Evolutionary conservation across 92 coral and sea anemone species (phyloP), one percentile per base, ranked within the genome.

Genomic region (Muricea muricata): DNA sequence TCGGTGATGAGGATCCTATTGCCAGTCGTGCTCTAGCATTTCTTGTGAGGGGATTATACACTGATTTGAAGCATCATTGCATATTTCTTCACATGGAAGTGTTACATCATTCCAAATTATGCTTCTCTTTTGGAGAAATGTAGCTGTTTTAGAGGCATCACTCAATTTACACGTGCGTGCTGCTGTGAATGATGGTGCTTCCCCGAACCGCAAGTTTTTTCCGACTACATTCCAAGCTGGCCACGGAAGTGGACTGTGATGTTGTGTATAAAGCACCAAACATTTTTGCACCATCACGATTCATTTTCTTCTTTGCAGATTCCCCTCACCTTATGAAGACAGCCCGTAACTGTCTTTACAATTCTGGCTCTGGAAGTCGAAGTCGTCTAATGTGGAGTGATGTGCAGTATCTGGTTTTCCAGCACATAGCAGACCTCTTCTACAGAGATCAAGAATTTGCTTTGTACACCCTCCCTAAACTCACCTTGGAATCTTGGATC

Each of bases 21-120:
- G 91, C 94, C 7, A 47, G 91, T 26, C 90, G 88, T 84, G 91
- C 91, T 56, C 47, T 88, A 14, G 88, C 80, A 50, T 91, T 91
- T 75, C 81, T 91, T 29, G 89, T 91, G 21, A 40, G 91, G 54
- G 94, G 91, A 28, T 67, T 87, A 21, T 91, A 87, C 72, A 87
- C 93, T 20, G 90, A 91, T 63, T 84, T 91, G 28, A 88, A 91
- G 79, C 86, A 88, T 56, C 50, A 73, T 88, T 48, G 91, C 90
- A 30, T 87, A 91, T 45, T 91, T 91, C 75, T 86, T 89, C 41
- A 91, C 94, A 32, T n/a, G 73, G 87, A 37, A 83, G 85, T 25
- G 75, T 88, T 13, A 88, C 92, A 40, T 81, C 92, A 54, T 60
- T 61, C 18, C 87, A 79, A 60, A 20, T 89, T 39, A 85, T 89